A percentile compares a stretch with the other conserved stretches of the same genome.
Evolutionary conservation across 2,888 invertebrate genomes (phyloP).

Genomic region (Nymphalis c-album): DNA sequence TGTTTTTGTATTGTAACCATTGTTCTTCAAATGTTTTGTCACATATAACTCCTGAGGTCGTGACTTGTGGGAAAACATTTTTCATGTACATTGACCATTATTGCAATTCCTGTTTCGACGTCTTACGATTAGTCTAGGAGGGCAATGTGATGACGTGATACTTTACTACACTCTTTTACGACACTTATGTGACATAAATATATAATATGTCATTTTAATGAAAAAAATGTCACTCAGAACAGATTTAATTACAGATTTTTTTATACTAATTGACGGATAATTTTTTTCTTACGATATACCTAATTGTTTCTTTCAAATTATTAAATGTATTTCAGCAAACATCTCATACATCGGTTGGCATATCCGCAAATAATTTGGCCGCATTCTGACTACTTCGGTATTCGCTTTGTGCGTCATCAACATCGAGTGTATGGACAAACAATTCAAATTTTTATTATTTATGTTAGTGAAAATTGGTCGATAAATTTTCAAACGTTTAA

Average conservation of each 20-base stretch:
- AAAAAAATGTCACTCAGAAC: too few species aligned
- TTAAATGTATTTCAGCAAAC: conserved; percentile 21
- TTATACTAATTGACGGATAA: too few species aligned
- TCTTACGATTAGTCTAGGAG: too few species aligned
- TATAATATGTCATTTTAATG: too few species aligned
- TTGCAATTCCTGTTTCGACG: not conserved
- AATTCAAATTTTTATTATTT: conserved; percentile 8
- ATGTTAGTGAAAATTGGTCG: not conserved
- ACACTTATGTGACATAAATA: too few species aligned
- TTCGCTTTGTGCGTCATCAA: conserved; percentile 35
- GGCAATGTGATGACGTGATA: not conserved
- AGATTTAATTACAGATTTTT: too few species aligned
- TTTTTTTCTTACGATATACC: not conserved
- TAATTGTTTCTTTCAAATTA: not conserved
- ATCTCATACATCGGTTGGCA: conserved; percentile 27
- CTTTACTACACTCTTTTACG: too few species aligned
- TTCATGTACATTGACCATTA: conserved; percentile 12
- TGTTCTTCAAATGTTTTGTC: conserved; percentile 43
- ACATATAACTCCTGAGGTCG: conserved; percentile 35
- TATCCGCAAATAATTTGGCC: conserved; percentile 27
- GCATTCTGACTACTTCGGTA: conserved; percentile 25
- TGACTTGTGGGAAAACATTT: conserved; percentile 32
- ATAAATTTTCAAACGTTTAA: conserved; percentile 4
- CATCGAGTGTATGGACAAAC: conserved; percentile 22
- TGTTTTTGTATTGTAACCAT: conserved; percentile 43